Evolutionary conservation across 2,888 invertebrate genomes (phyloP).

Genomic region (Brenthis hecate): DNA sequence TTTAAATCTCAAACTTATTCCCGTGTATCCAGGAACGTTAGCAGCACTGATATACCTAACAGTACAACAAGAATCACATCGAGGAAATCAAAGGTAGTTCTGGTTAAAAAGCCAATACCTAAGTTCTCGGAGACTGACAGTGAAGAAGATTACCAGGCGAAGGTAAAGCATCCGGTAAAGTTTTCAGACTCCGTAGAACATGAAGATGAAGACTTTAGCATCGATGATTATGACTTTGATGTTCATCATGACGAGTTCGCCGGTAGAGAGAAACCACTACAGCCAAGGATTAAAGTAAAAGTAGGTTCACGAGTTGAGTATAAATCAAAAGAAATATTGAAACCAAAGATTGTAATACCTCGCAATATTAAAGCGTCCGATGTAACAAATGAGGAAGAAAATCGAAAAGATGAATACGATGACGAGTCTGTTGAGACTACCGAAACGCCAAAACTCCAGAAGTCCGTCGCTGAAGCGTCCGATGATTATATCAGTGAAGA

Average conservation of each 20-base stretch:
- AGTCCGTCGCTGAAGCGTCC: conserved; percentile 32
- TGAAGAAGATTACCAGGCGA: conserved; percentile 62
- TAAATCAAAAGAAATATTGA: conserved; percentile 36
- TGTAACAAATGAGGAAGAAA: conserved; percentile 43
- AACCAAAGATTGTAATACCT: conserved; percentile 25
- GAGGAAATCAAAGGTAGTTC: conserved; percentile 35
- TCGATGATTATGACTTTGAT: conserved; percentile 72
- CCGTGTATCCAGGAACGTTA: conserved; percentile 11
- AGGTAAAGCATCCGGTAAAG: conserved; percentile 47
- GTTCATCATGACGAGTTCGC: conserved; percentile 68
- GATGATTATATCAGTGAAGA: conserved; percentile 53
- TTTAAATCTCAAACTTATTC: neutral
- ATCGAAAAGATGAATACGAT: conserved; percentile 53
- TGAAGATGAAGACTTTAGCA: conserved; percentile 72
- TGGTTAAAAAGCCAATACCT: conserved; percentile 67
- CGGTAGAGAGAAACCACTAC: conserved; percentile 61
- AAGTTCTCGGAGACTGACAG: conserved; percentile 62
- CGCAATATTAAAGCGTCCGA: conserved; percentile 43
- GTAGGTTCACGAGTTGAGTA: conserved; percentile 30
- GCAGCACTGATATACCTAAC: neutral
- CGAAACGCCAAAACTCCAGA: conserved; percentile 37
- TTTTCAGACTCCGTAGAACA: conserved; percentile 58
- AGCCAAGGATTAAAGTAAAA: conserved; percentile 54
- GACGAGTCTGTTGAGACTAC: conserved; percentile 53
- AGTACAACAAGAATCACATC: neutral